Evolutionary conservation across 1,140 invertebrate species (phyloP), one percentile per base, ranked within the genome.

Genomic region (Zelostemma sp.): DNA sequence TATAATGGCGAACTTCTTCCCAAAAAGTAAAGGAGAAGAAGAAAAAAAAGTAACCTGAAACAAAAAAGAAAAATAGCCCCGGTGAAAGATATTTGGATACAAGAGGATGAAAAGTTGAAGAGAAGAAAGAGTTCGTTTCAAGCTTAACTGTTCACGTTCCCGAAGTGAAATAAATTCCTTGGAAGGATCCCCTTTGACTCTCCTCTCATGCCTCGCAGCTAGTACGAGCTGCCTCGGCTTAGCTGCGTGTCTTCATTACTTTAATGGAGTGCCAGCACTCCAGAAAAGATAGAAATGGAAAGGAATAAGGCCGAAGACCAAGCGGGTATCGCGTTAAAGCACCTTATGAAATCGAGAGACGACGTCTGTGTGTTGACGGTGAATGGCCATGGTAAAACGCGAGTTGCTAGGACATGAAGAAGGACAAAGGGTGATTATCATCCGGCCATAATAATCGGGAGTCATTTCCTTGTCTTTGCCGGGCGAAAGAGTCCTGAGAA

Each of bases 221-320:
- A 46, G 50, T 47, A 19, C 35, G 55, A 56, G 53, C 33, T 57
- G 58, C 60, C 45, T 68, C 73, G 65, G 73, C 72, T 2, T 11
- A 28, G 67, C 60, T 64, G 72, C 57, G 74, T 79, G 78, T 83
- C 80, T 84, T 84, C 82, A 84, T 84, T 84, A 84, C 79, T 81
- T 82, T 83, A 84, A 84, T 84, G 81, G 81, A 83, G 78, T 74
- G 73, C 68, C 70, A 68, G 64, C 70, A 71, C 74, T 67, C 71
- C 72, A 68, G 69, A 71, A 66, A 28, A 51, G 57, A 55, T 47
- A 49, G 54, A 56, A 60, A 58, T 55, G 46, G 64, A 58, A 63
- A 58, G 18, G 57, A 59, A 49, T 50, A 53, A 64, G 53, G 60
- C 56, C 61, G 54, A 49, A 18, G 47, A 25, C 33, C 25, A 41